Conservation (phyloP, 2,888 invertebrate genomes). For the Lithodes maja region DNA sequence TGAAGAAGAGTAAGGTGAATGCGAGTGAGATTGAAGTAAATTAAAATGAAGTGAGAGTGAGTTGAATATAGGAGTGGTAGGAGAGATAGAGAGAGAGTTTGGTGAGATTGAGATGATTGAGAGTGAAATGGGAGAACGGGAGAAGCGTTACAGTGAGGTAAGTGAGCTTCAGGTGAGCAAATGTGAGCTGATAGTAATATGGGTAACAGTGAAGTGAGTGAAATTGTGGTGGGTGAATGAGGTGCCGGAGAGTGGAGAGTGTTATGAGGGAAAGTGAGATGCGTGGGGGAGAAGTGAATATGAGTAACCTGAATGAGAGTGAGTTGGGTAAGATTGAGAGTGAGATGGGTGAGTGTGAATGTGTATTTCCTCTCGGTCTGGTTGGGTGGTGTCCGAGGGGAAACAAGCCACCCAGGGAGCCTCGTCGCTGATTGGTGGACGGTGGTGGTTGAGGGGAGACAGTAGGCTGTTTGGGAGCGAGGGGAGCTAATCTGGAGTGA, state of each 20-base stretch:
- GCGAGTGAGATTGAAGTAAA: background rate
- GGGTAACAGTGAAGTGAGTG: too few species aligned
- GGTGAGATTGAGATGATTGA: background rate
- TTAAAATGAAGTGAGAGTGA: background rate
- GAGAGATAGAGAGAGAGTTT: background rate
- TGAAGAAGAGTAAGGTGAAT: background rate
- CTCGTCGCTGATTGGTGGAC: background rate
- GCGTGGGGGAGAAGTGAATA: background rate
- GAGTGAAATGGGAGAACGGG: background rate
- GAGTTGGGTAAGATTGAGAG: background rate
- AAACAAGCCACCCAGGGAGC: background rate
- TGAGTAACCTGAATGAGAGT: background rate
- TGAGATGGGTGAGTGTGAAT: background rate
- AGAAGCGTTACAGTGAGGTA: background rate
- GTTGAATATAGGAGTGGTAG: background rate
- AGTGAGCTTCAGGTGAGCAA: too few species aligned
- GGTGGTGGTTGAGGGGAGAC: background rate
- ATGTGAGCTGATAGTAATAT: too few species aligned
- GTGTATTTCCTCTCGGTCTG: too few species aligned
- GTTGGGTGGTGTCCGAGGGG: background rate
- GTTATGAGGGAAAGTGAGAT: background rate
- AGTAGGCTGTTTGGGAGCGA: too few species aligned
- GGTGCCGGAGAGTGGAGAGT: background rate
- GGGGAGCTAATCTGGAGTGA: too few species aligned
- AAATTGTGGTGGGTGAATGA: too few species aligned